A percentile compares a stretch with the other conserved stretches of the same genome.
Conservation (phyloP, 2,888 invertebrate genomes). For the Agelastica alni region DNA sequence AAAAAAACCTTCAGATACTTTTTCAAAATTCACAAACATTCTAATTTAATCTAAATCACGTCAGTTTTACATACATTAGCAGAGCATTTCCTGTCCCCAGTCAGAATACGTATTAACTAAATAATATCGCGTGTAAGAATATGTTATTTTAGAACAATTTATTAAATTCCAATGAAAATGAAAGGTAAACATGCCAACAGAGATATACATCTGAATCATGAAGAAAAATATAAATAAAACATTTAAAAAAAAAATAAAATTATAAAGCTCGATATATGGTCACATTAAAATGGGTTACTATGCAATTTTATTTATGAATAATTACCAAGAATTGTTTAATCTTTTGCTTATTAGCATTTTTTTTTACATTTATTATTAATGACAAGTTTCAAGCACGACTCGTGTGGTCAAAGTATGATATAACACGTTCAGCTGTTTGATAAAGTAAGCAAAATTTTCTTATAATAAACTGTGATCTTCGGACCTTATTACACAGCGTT, state of each 20-base stretch:
- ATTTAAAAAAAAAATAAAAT: not conserved
- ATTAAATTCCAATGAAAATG: conserved; percentile 14
- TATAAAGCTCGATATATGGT: not conserved
- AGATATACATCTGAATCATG: not conserved
- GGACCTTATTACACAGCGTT: too few relatives aligned
- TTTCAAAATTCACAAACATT: too few relatives aligned
- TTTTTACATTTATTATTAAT: too few relatives aligned
- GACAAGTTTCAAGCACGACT: not conserved
- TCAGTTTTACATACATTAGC: too few relatives aligned
- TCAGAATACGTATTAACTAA: too few relatives aligned
- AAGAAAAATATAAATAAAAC: conserved; percentile 3
- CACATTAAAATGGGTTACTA: conserved; percentile 2
- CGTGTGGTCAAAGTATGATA: not conserved
- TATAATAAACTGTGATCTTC: too few relatives aligned
- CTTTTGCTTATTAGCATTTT: not conserved
- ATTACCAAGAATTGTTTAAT: conserved; percentile 2
- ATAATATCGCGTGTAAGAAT: not conserved
- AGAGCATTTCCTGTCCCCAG: too few relatives aligned
- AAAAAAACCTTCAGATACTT: too few relatives aligned
- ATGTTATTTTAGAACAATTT: not conserved
- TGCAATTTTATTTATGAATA: conserved; percentile 9
- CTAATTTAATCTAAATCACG: too few relatives aligned
- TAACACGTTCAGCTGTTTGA: too few relatives aligned
- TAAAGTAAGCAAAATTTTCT: too few relatives aligned
- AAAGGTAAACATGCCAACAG: conserved; percentile 14